Percentiles rank a stretch among this genome's conserved stretches.
Evolutionary conservation across 2,888 invertebrate species (phyloP).

Genomic region (Thera britannica): DNA sequence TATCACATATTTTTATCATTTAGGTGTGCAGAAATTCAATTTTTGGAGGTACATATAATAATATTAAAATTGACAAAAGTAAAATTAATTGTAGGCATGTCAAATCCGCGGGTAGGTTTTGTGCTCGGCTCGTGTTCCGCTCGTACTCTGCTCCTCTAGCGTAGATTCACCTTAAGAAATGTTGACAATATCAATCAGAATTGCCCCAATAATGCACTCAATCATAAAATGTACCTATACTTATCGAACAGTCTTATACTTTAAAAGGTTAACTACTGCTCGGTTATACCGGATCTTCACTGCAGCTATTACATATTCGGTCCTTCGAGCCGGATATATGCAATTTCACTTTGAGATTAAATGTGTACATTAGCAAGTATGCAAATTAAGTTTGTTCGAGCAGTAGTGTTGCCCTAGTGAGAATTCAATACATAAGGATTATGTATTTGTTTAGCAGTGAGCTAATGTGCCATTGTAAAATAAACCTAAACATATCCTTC

Average conservation of each 20-base stretch:
- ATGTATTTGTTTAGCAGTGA: slow-evolving; percentile 20
- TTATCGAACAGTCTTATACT: neutral
- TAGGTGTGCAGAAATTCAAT: no score
- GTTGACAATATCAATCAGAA: slow-evolving; percentile 2
- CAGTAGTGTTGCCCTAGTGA: slow-evolving; percentile 7
- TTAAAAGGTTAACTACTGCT: neutral
- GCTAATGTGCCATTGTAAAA: slow-evolving; percentile 48
- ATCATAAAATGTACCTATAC: neutral
- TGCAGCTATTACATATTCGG: neutral
- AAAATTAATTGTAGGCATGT: no score
- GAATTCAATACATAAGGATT: neutral
- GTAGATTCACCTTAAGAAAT: slow-evolving; percentile 1
- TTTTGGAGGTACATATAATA: no score
- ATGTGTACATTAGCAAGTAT: neutral
- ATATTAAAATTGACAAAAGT: no score
- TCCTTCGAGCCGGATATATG: slow-evolving; percentile 9
- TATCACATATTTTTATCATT: no score
- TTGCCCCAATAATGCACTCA: slow-evolving; percentile 16
- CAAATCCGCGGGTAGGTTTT: no score
- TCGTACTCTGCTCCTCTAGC: no score
- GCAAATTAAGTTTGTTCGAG: neutral
- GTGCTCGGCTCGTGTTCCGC: no score
- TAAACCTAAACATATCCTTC: slow-evolving; percentile 43
- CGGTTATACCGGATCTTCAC: neutral
- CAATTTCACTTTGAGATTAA: neutral